Base-by-base conservation (phyloP, 1,140 invertebrate species). In the Galleria mellonella region DNA sequence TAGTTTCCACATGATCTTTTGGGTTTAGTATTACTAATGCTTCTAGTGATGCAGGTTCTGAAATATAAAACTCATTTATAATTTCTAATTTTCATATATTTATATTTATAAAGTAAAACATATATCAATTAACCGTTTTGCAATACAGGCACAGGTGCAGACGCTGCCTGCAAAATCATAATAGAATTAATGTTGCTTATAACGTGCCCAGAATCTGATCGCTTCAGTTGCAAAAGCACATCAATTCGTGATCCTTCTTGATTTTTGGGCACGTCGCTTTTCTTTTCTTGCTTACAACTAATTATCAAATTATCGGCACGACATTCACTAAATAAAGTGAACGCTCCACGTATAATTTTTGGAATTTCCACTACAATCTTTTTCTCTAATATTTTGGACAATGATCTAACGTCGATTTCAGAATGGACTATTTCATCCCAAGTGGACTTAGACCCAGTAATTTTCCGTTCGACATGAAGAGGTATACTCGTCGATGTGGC, bases 371-470 rank as follows among this genome's bases (percentile, higher is more conserved):
- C 10, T 32, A 79, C 44, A 33, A 83, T 69, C 60, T 67, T 73
- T 51, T 79, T 85, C 49, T 79, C 68, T 15, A 85, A 54, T 39
- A 78, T 65, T 51, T 73, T 83, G 2, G 67, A 61, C 4, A 83
- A 45, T 5, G 67, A 75, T 45, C 70, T 63, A 0, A 83, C 36
- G 49, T 85, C 75, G 23, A 82, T 60, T 62, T 75, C 75, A 9
- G 78, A 79, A 51, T 75, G 75, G 7, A 79, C 63, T 15, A 71
- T 55, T 12, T 79, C 74, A 39, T 75, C 62, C 74, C 71, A 82
- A n/a, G 51, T 66, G 7, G 49, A 59, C 2, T 44, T 55, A 13
- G 39, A 14, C 0, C 44, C 45, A 8, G 46, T 53, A 0, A 39
- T 32, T 50, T 77, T 72, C 10, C 46, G 43, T 33, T 71, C 58